These are phyloP conservation scores for Aelia acuminata DNA, from an alignment of 2,888 invertebrate genomes.

Conservation along the genomic window DNA sequence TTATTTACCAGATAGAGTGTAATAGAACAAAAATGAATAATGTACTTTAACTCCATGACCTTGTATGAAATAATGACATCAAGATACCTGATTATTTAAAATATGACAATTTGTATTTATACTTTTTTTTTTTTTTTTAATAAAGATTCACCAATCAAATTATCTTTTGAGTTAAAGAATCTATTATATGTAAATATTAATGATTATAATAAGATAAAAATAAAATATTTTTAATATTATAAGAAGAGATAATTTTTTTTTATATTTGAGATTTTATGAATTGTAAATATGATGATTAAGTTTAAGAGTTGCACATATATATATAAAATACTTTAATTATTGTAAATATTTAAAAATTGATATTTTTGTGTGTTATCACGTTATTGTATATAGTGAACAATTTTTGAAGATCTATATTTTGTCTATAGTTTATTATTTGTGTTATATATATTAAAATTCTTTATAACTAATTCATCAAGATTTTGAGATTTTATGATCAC, in stretches of 20 bases:
- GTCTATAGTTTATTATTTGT: not conserved
- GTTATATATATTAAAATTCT: not conserved
- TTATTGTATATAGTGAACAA: not conserved
- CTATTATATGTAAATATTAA: not conserved
- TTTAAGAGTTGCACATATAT: not conserved
- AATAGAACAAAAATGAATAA: not conserved
- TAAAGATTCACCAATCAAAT: not conserved
- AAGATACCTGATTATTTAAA: not conserved
- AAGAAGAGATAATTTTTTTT: not conserved
- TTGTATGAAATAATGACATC: not conserved
- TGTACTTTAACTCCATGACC: not conserved
- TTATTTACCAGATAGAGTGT: not conserved
- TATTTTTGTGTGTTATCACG: constrained; percentile 14
- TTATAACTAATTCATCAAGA: not conserved
- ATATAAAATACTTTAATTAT: not conserved
- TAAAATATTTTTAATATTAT: not conserved
- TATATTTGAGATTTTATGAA: not conserved
- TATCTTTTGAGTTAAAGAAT: not conserved
- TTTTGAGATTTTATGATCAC: constrained; percentile 22
- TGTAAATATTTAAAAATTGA: not conserved
- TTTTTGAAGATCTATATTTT: constrained; percentile 10
- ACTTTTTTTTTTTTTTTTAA: not conserved
- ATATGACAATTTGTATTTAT: not conserved
- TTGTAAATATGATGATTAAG: not conserved
- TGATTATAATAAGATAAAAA: not conserved